Percentiles rank a stretch among this genome's conserved stretches.
These are phyloP conservation scores for Mico argentatus DNA, from an alignment of 2,797 vertebrate species.

Conservation along the genomic window DNA sequence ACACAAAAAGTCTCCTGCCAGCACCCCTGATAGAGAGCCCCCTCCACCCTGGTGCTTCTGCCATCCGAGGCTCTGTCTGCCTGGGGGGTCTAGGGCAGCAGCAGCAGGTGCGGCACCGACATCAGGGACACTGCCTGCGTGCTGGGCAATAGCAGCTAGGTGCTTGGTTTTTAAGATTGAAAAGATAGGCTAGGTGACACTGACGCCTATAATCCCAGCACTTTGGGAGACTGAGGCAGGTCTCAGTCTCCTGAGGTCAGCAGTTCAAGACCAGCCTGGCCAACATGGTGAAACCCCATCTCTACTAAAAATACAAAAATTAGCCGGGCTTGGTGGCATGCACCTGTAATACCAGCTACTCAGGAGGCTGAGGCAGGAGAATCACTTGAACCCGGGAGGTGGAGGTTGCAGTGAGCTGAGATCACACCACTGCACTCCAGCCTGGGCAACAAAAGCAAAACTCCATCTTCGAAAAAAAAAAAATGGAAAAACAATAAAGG, in stretches of 20 bases:
- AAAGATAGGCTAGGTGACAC: neutral
- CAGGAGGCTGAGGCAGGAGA: neutral
- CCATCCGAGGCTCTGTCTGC: no score
- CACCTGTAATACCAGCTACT: neutral
- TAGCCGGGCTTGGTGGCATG: rapidly evolving
- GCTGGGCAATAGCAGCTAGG: neutral
- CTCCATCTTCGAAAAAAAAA: no score
- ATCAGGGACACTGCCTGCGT: neutral
- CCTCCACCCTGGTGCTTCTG: neutral
- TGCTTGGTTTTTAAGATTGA: neutral
- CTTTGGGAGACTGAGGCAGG: neutral
- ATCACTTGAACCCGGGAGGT: neutral
- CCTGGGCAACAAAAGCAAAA: neutral
- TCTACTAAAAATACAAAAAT: neutral
- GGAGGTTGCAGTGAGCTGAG: neutral
- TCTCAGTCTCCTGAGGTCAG: neutral
- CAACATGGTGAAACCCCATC: neutral
- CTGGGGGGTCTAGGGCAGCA: no score
- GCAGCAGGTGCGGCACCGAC: neutral
- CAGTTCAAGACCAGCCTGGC: neutral
- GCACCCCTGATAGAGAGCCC: neutral
- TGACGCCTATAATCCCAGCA: neutral
- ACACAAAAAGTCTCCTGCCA: neutral
- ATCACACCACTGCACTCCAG: neutral
- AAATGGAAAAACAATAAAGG: neutral